Percentiles rank a stretch among this genome's conserved stretches.
These are phyloP conservation scores for Semnornis frantzii DNA, from an alignment of 2,113 vertebrate genomes.

Conservation along the genomic window DNA sequence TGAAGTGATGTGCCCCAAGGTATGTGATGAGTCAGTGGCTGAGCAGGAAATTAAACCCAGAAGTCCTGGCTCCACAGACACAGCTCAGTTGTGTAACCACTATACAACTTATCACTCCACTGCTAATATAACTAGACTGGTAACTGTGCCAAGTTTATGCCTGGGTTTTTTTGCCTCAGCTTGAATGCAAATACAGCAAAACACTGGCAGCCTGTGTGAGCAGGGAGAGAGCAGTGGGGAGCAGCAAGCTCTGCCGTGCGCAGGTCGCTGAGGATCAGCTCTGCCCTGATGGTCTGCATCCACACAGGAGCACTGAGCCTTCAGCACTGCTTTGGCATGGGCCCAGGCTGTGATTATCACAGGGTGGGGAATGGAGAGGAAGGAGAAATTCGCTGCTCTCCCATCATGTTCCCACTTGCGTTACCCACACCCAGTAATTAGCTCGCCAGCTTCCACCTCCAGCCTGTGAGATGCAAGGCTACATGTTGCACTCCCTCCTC, in stretches of 20 bases:
- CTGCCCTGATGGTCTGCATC: accelerated
- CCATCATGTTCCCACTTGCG: neutral
- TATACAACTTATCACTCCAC: neutral
- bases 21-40: conserved; percentile 22
- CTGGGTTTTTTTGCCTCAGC: neutral
- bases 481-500: neutral
- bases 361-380: neutral
- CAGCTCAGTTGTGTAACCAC: conserved; percentile 32
- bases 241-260: neutral
- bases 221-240: neutral
- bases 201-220: accelerated
- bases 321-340: neutral
- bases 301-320: accelerated
- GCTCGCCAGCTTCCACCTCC: neutral
- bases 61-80: neutral
- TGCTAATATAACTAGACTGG: neutral
- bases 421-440: neutral
- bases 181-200: neutral
- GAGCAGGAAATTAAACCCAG: conserved; percentile 33
- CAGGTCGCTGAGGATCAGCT: neutral
- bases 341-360: neutral
- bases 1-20: neutral
- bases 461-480: neutral
- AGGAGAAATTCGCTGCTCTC: neutral
- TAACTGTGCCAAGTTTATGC: neutral